Percentiles rank a stretch among this genome's conserved stretches.
These are phyloP conservation scores for Cerastoderma edule DNA, from an alignment of 2,888 invertebrate species.

Conservation along the genomic window DNA sequence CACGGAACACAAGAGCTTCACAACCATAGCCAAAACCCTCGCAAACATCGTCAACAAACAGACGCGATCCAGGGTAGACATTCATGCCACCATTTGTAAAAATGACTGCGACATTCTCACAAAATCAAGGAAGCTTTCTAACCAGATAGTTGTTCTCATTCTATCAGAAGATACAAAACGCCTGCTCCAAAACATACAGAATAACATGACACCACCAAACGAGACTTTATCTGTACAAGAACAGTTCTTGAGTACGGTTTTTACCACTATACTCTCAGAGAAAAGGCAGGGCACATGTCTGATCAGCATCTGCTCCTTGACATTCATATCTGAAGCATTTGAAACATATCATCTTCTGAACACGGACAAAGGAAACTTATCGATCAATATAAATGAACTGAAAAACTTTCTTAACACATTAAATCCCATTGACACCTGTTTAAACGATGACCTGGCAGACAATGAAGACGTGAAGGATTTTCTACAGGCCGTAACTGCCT, in stretches of 20 bases:
- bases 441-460: neutral
- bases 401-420: neutral
- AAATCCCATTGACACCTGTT: neutral
- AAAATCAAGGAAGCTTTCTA: neutral
- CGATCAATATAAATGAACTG: conserved; percentile 5
- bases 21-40: conserved; percentile 1
- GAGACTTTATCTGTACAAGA: neutral
- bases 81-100: neutral
- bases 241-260: neutral
- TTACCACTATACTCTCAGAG: neutral
- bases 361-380: conserved; percentile 1
- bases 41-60: conserved; percentile 9
- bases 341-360: conserved; percentile 9
- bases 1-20: conserved; percentile 12
- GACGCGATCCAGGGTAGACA: conserved; percentile 1
- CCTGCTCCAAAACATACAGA: neutral
- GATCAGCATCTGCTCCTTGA: conserved; percentile 7
- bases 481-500: neutral
- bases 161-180: conserved; percentile 10
- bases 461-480: neutral
- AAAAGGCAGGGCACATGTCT: neutral
- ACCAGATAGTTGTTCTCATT: conserved; percentile 19
- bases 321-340: conserved; percentile 10
- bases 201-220: neutral
- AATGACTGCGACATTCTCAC: neutral